Conservation (phyloP, 1,140 invertebrate species). For the Zaprionus nigranus region DNA sequence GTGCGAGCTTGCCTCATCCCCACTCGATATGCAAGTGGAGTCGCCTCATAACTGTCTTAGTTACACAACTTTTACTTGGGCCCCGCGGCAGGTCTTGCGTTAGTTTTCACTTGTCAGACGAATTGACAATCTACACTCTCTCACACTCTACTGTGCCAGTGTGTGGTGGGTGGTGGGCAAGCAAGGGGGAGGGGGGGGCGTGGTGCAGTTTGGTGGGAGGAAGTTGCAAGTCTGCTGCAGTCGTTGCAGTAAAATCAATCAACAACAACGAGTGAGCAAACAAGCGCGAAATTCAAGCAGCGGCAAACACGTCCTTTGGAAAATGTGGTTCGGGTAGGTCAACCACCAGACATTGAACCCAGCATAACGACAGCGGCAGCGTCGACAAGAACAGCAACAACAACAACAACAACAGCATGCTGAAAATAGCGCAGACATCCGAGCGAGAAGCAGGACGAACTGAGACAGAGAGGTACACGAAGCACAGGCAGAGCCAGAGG, state of each 20-base stretch:
- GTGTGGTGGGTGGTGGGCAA: not conserved
- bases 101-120: conserved; percentile 79
- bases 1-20: too few relatives aligned
- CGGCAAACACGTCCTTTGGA: conserved; percentile 44
- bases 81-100: conserved; percentile 20
- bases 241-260: conserved; percentile 58
- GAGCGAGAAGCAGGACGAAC: conserved; percentile 20
- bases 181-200: not conserved
- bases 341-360: conserved; percentile 83
- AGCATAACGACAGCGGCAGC: conserved; percentile 18
- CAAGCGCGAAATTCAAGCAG: conserved; percentile 33
- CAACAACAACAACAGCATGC: conserved; percentile 13
- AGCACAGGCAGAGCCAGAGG: conserved; percentile 19
- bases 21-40: not conserved
- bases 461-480: conserved; percentile 29
- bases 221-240: conserved; percentile 19
- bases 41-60: conserved; percentile 33
- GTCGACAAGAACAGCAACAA: conserved; percentile 25
- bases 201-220: not conserved
- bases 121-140: conserved; percentile 5
- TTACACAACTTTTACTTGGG: conserved; percentile 76
- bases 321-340: conserved; percentile 78
- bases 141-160: not conserved
- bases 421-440: conserved; percentile 19
- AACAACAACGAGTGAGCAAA: conserved; percentile 63